These are phyloP conservation scores for Marasmarcha lunaedactyla DNA, from an alignment of 2,888 invertebrate species.

Conservation along the genomic window DNA sequence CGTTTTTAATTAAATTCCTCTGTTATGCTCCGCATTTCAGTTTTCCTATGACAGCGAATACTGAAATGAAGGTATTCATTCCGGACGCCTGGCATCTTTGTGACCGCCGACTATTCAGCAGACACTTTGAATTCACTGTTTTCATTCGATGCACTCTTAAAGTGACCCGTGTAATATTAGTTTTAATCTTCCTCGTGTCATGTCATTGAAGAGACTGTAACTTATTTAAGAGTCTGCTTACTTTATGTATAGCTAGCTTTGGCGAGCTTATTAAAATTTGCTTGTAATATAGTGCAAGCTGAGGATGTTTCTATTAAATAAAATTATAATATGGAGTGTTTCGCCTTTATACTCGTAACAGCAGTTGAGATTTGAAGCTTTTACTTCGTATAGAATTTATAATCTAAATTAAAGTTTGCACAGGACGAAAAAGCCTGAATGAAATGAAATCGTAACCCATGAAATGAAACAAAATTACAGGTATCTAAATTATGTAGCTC, in stretches of 20 bases:
- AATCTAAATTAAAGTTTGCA: too few species aligned
- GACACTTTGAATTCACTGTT: slow-evolving; percentile 10
- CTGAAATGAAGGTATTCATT: slow-evolving; percentile 42
- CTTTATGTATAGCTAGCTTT: background rate
- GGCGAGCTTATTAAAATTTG: background rate
- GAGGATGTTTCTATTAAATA: too few species aligned
- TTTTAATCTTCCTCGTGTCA: too few species aligned
- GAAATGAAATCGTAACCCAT: too few species aligned
- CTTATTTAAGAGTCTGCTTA: background rate
- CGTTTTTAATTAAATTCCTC: slow-evolving; percentile 51
- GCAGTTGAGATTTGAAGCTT: too few species aligned
- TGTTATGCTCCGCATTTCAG: slow-evolving; percentile 35
- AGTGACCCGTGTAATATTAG: background rate
- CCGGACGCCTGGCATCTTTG: slow-evolving; percentile 26
- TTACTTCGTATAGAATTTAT: too few species aligned
- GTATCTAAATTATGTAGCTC: too few species aligned
- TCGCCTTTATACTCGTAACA: too few species aligned
- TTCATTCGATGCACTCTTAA: background rate
- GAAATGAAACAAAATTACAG: too few species aligned
- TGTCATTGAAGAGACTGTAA: background rate
- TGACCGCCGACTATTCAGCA: slow-evolving; percentile 28
- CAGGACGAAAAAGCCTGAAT: too few species aligned
- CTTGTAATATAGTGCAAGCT: too few species aligned
- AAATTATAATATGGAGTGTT: too few species aligned
- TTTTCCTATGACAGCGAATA: slow-evolving; percentile 45